Conservation (phyloP, 2,888 invertebrate species). For the Frankliniella fusca region DNA sequence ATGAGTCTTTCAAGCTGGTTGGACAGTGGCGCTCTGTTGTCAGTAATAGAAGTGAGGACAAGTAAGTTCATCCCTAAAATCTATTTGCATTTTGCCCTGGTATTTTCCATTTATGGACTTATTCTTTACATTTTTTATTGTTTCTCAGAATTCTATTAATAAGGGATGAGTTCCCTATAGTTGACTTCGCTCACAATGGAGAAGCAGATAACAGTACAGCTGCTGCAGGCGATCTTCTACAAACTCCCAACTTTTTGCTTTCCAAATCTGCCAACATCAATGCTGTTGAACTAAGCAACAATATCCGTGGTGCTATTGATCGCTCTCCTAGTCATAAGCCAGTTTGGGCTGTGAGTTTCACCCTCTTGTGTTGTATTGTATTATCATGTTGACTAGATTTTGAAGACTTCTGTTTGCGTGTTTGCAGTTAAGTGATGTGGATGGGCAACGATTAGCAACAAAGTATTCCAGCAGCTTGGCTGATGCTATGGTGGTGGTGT, state of each 20-base stretch:
- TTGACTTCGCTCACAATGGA: background rate
- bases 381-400: background rate
- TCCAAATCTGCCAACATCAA: background rate
- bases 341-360: background rate
- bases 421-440: background rate
- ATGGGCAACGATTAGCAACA: background rate
- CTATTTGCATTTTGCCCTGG: background rate
- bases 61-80: background rate
- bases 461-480: background rate
- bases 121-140: background rate
- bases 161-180: background rate
- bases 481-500: conserved; percentile 55
- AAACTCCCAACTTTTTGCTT: background rate
- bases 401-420: background rate
- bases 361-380: background rate
- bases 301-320: background rate
- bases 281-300: background rate
- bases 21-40: background rate
- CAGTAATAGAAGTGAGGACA: background rate
- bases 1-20: conserved; percentile 10
- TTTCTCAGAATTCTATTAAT: background rate
- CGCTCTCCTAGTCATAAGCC: background rate
- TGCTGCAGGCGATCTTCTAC: background rate
- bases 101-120: background rate
- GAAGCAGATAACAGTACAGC: background rate